Conservation (phyloP, 2,888 invertebrate genomes). For the Dendrolimus pini region DNA sequence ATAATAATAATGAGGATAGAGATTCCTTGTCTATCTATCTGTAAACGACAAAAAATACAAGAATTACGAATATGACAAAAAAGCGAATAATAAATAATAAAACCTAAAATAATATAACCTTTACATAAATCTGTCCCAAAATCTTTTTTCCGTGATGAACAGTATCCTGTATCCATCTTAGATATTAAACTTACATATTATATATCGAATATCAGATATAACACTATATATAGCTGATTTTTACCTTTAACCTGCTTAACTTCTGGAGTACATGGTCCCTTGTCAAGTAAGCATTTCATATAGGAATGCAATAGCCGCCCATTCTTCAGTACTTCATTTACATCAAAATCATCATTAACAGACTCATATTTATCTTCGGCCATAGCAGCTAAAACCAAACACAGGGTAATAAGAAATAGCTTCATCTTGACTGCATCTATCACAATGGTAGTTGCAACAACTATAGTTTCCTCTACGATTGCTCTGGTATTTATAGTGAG, state of each 20-base stretch:
- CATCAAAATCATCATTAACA: conserved; percentile 79
- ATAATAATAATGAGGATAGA: too few species aligned
- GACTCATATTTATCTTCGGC: conserved; percentile 74
- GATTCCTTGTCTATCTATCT: too few species aligned
- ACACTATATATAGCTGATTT: conserved; percentile 1
- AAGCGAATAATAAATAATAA: too few species aligned
- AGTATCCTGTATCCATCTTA: too few species aligned
- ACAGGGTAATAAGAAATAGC: conserved; percentile 30
- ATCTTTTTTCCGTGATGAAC: too few species aligned
- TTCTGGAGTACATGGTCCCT: conserved; percentile 83
- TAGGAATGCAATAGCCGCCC: conserved; percentile 81
- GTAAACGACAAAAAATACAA: too few species aligned
- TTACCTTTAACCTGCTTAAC: conserved; percentile 83
- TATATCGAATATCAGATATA: too few species aligned
- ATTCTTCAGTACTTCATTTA: conserved; percentile 80
- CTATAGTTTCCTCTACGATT: conserved; percentile 16
- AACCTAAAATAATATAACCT: too few species aligned
- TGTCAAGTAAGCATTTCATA: conserved; percentile 80
- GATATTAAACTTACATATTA: too few species aligned
- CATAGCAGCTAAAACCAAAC: conserved; percentile 28
- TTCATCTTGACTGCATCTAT: conserved; percentile 31
- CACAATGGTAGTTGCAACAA: conserved; percentile 10
- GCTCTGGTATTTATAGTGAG: conserved; percentile 32
- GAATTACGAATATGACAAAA: too few species aligned
- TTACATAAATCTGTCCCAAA: too few species aligned